A percentile compares a stretch with the other conserved stretches of the same genome.
Conservation (phyloP, 92 coral and sea anemone species). For the Scolanthus callimorphus region DNA sequence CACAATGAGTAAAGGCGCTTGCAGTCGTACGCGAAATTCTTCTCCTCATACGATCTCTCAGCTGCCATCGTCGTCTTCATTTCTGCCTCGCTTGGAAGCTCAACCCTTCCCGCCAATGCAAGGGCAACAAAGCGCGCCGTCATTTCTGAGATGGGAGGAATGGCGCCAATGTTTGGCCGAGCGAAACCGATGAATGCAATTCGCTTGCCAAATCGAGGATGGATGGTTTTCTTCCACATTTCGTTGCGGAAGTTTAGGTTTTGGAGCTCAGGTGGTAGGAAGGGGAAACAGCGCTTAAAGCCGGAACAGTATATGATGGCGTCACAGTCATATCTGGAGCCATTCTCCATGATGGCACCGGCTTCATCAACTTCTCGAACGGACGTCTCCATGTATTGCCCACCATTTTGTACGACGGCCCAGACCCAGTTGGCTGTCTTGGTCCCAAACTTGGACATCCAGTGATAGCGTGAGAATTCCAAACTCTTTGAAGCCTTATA, state of each 20-base stretch:
- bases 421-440: too few relatives aligned
- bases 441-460: too few relatives aligned
- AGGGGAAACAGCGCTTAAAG: too few relatives aligned
- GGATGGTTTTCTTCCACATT: slow-evolving; percentile 14
- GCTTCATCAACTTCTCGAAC: slow-evolving; percentile 1
- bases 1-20: too few relatives aligned
- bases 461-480: too few relatives aligned
- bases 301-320: too few relatives aligned
- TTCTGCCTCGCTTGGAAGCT: slow-evolving; percentile 5
- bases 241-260: slow-evolving; percentile 15
- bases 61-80: slow-evolving; percentile 12
- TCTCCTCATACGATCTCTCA: slow-evolving; percentile 9
- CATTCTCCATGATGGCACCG: too few relatives aligned
- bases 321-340: too few relatives aligned
- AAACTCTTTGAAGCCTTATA: not conserved
- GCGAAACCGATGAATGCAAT: slow-evolving; percentile 11
- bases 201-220: slow-evolving; percentile 16
- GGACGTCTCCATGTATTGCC: too few relatives aligned
- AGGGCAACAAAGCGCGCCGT: slow-evolving; percentile 13
- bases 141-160: slow-evolving; percentile 14
- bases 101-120: slow-evolving; percentile 5
- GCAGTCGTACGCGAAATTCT: too few relatives aligned
- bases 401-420: too few relatives aligned
- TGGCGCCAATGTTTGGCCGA: slow-evolving; percentile 12
- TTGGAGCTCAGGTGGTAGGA: slow-evolving; percentile 6